Conservation (phyloP, 2,113 vertebrate genomes). For the Mobula hypostoma region DNA sequence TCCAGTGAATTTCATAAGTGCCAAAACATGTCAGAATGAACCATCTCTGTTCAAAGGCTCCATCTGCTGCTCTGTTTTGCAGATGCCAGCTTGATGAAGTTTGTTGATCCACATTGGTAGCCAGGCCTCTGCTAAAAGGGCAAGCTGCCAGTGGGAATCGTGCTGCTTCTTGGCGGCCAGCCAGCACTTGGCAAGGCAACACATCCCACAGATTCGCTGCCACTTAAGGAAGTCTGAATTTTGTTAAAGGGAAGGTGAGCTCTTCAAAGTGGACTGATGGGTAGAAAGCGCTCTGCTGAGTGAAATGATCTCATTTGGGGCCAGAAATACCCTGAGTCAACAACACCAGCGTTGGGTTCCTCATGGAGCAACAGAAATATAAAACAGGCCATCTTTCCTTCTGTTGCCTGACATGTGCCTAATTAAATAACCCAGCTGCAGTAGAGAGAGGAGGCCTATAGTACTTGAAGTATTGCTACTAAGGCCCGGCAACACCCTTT, state of each 20-base stretch:
- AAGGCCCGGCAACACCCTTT: background rate
- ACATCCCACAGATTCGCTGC: background rate
- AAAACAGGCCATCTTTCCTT: background rate
- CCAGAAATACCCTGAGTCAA: background rate
- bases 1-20: background rate
- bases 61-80: background rate
- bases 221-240: background rate
- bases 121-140: background rate
- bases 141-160: background rate
- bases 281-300: background rate
- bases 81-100: background rate
- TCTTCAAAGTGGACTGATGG: background rate
- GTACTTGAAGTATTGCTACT: background rate
- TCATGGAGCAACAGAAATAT: background rate
- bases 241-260: background rate
- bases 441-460: background rate
- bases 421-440: background rate
- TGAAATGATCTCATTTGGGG: background rate
- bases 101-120: background rate
- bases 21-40: background rate
- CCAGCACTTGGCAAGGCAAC: background rate
- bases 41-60: background rate
- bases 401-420: background rate
- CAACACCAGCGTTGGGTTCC: background rate
- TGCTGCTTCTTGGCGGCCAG: background rate